Base-by-base conservation (phyloP, 2,888 invertebrate species). In the Rhabditoides inermis region DNA sequence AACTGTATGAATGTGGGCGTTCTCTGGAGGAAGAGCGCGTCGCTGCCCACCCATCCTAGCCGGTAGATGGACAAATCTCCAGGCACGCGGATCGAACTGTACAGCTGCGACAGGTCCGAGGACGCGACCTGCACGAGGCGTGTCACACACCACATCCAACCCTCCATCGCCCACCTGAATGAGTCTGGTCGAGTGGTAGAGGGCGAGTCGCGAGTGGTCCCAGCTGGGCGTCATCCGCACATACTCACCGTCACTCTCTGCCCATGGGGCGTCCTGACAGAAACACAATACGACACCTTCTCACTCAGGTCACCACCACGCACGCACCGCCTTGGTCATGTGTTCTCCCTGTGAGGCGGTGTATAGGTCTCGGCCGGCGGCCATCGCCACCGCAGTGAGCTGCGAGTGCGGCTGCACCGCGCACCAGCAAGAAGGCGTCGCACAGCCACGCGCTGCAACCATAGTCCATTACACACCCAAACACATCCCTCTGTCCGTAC, bases 321-420 rank as follows among this genome's bases (percentile, higher is more conserved):
- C 5, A 36, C 48, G 3, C 7, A 58, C 58, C 45, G 27, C 32
- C n/a, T 44, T 45, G 15, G 39, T 41, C 25, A 67, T 45, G 10
- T 53, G 39, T 36, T 67, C 67, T 45, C 63, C 65, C 30, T 64
- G 67, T 25, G 44, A 47, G 6, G 64, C 64, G 45, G 56, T 55
- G 41, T 62, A 55, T 36, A 67, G 65, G 4, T 59, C 55, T 0
- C 55, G 37, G 15, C 57, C 58, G 28, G 57, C 41, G 15, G 61
- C 63, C 3, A 59, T 44, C 1, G 65, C 49, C 7, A 66, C 53
- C 26, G 56, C 51, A 1, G 66, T 66, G 18, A 66, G 18, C 46
- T 62, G 22, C 12, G 28, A 39, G 20, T 48, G 26, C 1, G 48
- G 60, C 28, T 63, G 64, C 41, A 63, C 51, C 2, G 58, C 56